These are phyloP conservation scores for Furcula furcula DNA, from an alignment of 2,888 invertebrate species.

Conservation along the genomic window DNA sequence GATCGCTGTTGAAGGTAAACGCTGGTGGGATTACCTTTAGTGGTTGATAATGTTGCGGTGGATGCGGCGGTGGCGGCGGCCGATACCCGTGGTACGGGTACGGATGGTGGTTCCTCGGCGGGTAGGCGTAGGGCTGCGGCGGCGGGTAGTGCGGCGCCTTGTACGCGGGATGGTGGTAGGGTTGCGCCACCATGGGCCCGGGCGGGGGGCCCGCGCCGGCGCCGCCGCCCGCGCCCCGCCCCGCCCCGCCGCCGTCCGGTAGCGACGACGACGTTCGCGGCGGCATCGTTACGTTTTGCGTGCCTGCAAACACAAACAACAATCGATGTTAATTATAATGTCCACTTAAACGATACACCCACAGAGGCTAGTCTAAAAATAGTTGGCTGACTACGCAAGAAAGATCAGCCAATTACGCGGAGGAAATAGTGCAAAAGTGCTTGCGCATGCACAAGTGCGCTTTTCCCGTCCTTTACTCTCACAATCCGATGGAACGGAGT, in stretches of 20 bases:
- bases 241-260: constrained; percentile 78
- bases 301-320: constrained; percentile 79
- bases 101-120: constrained; percentile 75
- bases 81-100: constrained; percentile 72
- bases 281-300: constrained; percentile 97
- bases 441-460: too few relatives aligned
- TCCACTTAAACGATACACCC: too few relatives aligned
- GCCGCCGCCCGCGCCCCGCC: constrained; percentile 46
- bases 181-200: constrained; percentile 66
- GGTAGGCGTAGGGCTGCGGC: constrained; percentile 70
- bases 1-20: too few relatives aligned
- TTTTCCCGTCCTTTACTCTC: too few relatives aligned
- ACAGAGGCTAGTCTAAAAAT: too few relatives aligned
- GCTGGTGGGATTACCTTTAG: constrained; percentile 50
- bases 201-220: constrained; percentile 57
- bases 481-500: too few relatives aligned
- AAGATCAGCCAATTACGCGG: too few relatives aligned
- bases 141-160: constrained; percentile 75
- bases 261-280: constrained; percentile 94
- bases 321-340: too few relatives aligned
- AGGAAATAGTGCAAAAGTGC: too few relatives aligned
- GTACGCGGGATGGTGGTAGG: constrained; percentile 68
- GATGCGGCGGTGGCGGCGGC: constrained; percentile 69
- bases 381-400: too few relatives aligned
- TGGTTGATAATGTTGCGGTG: constrained; percentile 69